Percentiles rank a stretch among this genome's conserved stretches.
Conservation (phyloP, 1,140 invertebrate genomes). For the Eubasilissa regina region DNA sequence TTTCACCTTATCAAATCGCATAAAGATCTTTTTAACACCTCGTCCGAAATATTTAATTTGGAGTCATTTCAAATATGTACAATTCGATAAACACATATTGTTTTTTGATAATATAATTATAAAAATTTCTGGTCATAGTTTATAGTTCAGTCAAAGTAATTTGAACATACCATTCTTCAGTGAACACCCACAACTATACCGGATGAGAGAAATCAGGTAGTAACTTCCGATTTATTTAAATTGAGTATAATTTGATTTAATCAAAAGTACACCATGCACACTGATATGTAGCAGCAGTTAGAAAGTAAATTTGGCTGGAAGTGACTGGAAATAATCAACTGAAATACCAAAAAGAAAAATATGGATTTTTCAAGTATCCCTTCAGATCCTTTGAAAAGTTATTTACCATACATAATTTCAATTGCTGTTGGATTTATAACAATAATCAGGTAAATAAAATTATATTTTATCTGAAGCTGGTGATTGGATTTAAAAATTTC, state of each 20-base stretch:
- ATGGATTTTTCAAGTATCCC: constrained; percentile 52
- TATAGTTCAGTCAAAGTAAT: no score
- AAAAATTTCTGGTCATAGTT: no score
- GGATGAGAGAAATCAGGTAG: neutral
- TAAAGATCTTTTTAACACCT: no score
- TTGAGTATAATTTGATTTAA: constrained; percentile 29
- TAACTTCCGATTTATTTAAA: constrained; percentile 12
- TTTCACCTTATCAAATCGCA: no score
- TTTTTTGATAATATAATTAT: no score
- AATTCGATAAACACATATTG: no score
- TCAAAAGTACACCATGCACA: constrained; percentile 7
- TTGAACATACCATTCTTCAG: no score
- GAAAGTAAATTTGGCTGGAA: no score
- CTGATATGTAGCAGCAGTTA: neutral
- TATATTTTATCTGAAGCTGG: neutral
- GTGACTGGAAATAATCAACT: no score
- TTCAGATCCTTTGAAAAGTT: constrained; percentile 55
- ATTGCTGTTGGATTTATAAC: constrained; percentile 59
- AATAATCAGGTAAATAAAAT: constrained; percentile 59
- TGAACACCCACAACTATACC: neutral
- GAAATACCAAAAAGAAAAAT: neutral
- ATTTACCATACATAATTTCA: constrained; percentile 62
- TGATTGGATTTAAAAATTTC: no score
- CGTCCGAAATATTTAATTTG: no score
- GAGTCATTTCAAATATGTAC: no score